Percentiles rank a stretch among this genome's conserved stretches.
These are phyloP conservation scores for Octodonta nipae DNA, from an alignment of 2,888 invertebrate genomes.

Conservation along the genomic window DNA sequence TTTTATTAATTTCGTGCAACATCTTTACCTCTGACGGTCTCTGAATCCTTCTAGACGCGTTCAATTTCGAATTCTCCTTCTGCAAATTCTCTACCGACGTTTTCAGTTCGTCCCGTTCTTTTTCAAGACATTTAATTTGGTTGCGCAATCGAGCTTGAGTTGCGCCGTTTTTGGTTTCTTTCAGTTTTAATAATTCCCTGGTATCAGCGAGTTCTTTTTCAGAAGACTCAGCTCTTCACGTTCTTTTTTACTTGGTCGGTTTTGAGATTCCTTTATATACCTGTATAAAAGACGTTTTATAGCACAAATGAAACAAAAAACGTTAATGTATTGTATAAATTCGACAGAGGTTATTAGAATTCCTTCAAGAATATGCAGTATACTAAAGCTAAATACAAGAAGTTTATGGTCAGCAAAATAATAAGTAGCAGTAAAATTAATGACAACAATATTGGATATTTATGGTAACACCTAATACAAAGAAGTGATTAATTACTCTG, in stretches of 20 bases:
- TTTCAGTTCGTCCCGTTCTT: conserved; percentile 51
- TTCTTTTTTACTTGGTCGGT: conserved; percentile 52
- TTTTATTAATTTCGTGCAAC: conserved; percentile 61
- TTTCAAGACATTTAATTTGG: conserved; percentile 57
- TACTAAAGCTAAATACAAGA: too few species aligned
- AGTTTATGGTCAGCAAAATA: too few species aligned
- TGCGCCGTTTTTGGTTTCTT: conserved; percentile 59
- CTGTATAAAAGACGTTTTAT: conserved; percentile 18
- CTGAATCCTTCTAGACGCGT: conserved; percentile 43
- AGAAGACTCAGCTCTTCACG: conserved; percentile 53
- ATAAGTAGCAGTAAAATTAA: too few species aligned
- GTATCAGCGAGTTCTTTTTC: conserved; percentile 52
- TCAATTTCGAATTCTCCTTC: conserved; percentile 51
- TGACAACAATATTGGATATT: too few species aligned
- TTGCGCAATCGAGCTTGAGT: conserved; percentile 59
- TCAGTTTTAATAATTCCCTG: conserved; percentile 54
- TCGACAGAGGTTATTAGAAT: too few species aligned
- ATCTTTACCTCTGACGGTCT: conserved; percentile 53
- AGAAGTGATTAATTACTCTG: too few species aligned
- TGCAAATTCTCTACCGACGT: conserved; percentile 53
- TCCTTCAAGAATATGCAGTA: too few species aligned
- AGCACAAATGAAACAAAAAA: too few species aligned
- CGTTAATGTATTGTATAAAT: not conserved
- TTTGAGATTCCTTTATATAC: conserved; percentile 54
- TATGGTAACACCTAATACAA: too few species aligned